Base-by-base conservation (phyloP, 1,140 invertebrate genomes). In the Nasonia giraulti region DNA sequence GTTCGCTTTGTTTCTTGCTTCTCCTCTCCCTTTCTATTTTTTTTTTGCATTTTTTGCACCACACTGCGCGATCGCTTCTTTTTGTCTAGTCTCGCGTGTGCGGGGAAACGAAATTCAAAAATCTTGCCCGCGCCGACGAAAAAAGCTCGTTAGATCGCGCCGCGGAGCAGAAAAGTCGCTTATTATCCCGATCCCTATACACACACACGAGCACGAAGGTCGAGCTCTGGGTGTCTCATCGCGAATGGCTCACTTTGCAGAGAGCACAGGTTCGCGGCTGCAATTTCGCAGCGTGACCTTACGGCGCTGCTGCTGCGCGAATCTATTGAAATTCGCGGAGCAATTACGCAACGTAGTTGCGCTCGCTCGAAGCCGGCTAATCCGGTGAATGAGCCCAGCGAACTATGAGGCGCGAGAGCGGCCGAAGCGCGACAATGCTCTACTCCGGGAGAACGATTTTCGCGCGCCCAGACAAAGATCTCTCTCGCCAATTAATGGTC, bases 401-500 rank as follows among this genome's bases (percentile, higher is more conserved):
- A 91, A 91, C 90, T 88, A 89, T 91, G 88, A 88, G 84, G 88
- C 87, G 85, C n/a, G 84, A 87, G 55, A 62, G 55, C 27, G 27
- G n/a, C 6, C 55, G 55, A 62, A 12, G 55, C 27, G 8, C 27
- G 8, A 80, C 27, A 14, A 87, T 84, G 85, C 88, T 88, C 91
- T 89, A 91, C 91, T 91, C 87, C 87, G 6, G 88, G 86, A 33
- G 73, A n/a, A 44, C 62, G 55, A 90, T 90, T 87, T 20, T 89
- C 86, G 87, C 87, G 87, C 87, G 84, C 86, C 85, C 83, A 88
- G 88, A 91, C 90, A 91, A 91, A 90, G 90, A 91, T 91, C 90
- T 90, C 87, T 62, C 55, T 85, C 88, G 88, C 90, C 91, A 91
- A 91, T 91, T 91, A 91, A 91, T 91, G 91, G 90, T 87, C 89